Evolutionary conservation across 2,888 invertebrate species (phyloP).

Genomic region (Phymatocera aterrima): DNA sequence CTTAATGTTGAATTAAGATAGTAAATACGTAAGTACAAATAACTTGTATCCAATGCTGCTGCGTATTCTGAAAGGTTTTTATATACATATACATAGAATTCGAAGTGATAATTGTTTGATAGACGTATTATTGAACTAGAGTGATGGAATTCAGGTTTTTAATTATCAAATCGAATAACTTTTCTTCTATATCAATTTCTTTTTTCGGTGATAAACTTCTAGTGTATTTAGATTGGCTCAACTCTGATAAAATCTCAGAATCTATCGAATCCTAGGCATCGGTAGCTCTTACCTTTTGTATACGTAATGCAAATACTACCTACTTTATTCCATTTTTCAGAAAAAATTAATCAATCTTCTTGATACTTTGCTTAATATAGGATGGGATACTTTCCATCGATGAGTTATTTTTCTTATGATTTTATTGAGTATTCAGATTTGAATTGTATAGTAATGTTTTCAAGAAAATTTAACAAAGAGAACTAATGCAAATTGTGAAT

Average conservation of each 20-base stretch:
- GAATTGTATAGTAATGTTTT: neutral
- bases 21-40: constrained; percentile 39
- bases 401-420: neutral
- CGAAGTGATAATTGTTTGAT: neutral
- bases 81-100: neutral
- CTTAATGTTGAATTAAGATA: constrained; percentile 15
- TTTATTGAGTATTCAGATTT: neutral
- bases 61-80: neutral
- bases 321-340: neutral
- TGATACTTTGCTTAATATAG: neutral
- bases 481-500: neutral
- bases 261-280: neutral
- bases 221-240: constrained; percentile 7
- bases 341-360: neutral
- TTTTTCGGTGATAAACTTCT: neutral
- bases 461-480: neutral
- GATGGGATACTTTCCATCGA: neutral
- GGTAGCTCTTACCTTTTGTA: constrained; percentile 7
- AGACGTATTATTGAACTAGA: constrained; percentile 12
- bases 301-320: constrained; percentile 28
- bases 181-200: neutral
- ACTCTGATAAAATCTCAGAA: neutral
- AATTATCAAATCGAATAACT: neutral
- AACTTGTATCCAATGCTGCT: constrained; percentile 19
- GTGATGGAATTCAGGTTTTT: neutral